These are phyloP conservation scores for Laticauda colubrina DNA, from an alignment of 2,113 vertebrate species.

Conservation along the genomic window DNA sequence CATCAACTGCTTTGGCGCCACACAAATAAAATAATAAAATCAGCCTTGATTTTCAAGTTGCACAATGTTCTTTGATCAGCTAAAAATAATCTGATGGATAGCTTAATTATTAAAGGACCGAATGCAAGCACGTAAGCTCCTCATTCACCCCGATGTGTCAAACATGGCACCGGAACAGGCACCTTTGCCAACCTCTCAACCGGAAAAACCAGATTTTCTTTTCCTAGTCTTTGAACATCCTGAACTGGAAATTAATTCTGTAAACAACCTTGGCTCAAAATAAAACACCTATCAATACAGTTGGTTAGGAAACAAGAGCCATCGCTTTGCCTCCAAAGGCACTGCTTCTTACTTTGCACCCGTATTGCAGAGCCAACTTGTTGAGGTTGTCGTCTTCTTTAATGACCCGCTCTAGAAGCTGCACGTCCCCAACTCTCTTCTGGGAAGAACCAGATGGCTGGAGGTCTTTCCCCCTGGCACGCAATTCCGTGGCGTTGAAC, in stretches of 20 bases:
- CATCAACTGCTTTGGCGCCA: not conserved
- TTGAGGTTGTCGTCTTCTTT: conserved; percentile 82
- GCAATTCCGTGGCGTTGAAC: conserved; percentile 68
- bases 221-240: not conserved
- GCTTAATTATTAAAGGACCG: not conserved
- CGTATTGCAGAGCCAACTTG: conserved; percentile 92
- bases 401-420: conserved; percentile 81
- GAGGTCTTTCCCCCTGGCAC: conserved; percentile 66
- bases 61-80: not conserved
- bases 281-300: not conserved
- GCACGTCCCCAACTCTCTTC: conserved; percentile 57
- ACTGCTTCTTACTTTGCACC: conserved; percentile 82
- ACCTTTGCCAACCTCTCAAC: not conserved
- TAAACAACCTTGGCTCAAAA: not conserved
- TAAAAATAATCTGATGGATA: not conserved
- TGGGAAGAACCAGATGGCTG: conserved; percentile 40
- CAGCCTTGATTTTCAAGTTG: not conserved
- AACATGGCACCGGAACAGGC: not conserved
- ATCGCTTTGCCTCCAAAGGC: not conserved
- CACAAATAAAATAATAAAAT: not conserved
- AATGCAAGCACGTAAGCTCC: not conserved
- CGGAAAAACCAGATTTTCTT: not conserved
- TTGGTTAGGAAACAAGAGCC: no score
- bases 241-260: not conserved
- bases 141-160: no score